Base-by-base conservation (phyloP, 35 echinoderm and acorn worm genomes). In the Chiridota heheva region DNA sequence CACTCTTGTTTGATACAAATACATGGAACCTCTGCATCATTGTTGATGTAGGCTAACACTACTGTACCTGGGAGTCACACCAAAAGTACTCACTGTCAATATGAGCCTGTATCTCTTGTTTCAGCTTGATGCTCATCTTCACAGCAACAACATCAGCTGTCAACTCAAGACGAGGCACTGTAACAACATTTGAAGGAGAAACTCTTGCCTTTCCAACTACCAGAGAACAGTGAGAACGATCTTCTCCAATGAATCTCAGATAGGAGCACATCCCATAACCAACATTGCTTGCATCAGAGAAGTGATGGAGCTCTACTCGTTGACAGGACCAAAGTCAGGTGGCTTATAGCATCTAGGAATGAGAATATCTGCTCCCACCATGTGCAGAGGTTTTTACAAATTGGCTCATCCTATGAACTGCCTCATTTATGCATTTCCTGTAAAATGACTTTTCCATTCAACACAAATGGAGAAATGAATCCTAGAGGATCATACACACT, bases 241-340 rank as follows among this genome's bases (percentile, higher is more conserved):
- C 46, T 47, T 82, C 55, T 71, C 49, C 40, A 64, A 78, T 47
- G 16, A 87, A 58, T 67, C 90, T 70, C 17, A 93, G n/a, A 40
- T 93, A 93, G 44, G 76, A 82, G n/a, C 47, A 65, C 15, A 35
- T 35, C 0, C 90, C 90, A 58, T 93, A 93, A 38, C 84, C 90
- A 2, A 15, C 25, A 38, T 57, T 72, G 55, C 76, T 87, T 6
- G 84, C 90, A 70, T 93, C 84, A 6, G 90, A 81, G 35, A 93
- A 93, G 64, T 93, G 84, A 34, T 93, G 90, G 22, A 82, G 65
- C 40, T 86, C 77, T 49, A 76, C 66, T 33, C 39, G 36, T 41
- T 44, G 13, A 82, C 4, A 40, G 42, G 18, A 7, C 55, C 78
- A 35, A 90, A 78, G 20, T 69, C 62, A 5, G 32, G 44, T 70